Evolutionary conservation across 2,113 vertebrate species (phyloP), one percentile per base, ranked within the genome.

Genomic region (Polypterus bichir): DNA sequence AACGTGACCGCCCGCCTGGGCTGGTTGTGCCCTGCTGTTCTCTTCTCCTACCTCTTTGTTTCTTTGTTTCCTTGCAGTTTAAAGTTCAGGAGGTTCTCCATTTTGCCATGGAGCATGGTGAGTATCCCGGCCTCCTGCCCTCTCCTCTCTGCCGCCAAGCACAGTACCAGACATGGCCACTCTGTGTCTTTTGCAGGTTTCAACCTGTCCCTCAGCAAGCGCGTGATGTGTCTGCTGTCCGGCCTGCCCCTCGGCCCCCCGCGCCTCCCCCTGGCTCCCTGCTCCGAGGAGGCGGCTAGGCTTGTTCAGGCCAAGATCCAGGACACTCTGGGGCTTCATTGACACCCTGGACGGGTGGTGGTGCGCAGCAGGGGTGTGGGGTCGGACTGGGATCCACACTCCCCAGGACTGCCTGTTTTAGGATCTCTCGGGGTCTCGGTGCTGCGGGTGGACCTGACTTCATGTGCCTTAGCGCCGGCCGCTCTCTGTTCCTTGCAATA

Each of bases 201-300:
- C 66, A 85, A 92, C 65, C 71, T 97, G 64, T 79, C 91, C 0
- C 81, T 96, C 71, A 97, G 88, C 70, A 99, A 99, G 82, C 86
- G 89, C 70, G 67, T 97, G 67, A 93, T 97, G 92, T 81, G 64
- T 1, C 70, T 83, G 49, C 60, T 93, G 66, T 98, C 96, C 3
- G 92, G 92, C 56, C 75, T 99, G 73, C 60, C 72, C 4, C 83
- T 99, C 77, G 96, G 96, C n/a, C 93, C 94, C 3, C 92, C 94
- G 3, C 89, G 93, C 6, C 85, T 89, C 57, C 96, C 96, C 0
- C 66, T 97, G 62, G 71, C 74, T 64, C 74, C 47, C 0, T 88
- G 88, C 66, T 77, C 83, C 3, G n/a, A 46, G 3, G 74, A 68
- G 4, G 70, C 67, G 6, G 76, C 76, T 0, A 1, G 9, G 55